These are phyloP conservation scores for Trachelus stipa DNA, from an alignment of 2,888 invertebrate genomes.

Conservation along the genomic window DNA sequence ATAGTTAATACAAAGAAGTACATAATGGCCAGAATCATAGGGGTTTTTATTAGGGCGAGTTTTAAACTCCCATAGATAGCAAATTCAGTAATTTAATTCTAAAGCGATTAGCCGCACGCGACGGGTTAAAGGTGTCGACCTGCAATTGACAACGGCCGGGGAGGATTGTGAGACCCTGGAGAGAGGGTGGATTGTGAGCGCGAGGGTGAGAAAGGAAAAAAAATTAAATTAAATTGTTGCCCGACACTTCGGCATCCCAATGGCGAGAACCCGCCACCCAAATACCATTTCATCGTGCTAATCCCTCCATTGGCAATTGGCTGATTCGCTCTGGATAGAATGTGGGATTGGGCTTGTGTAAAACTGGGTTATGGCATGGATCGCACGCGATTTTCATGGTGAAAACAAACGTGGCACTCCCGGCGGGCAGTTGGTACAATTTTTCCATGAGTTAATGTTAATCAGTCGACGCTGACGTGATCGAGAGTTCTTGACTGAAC, in stretches of 20 bases:
- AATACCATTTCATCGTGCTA: background rate
- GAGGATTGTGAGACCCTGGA: constrained; percentile 23
- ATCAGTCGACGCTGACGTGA: constrained; percentile 62
- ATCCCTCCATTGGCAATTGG: background rate
- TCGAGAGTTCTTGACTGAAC: constrained; percentile 54
- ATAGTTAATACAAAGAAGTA: background rate
- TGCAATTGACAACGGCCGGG: constrained; percentile 58
- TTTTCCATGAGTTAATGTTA: constrained; percentile 63
- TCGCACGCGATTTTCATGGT: background rate
- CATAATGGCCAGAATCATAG: background rate
- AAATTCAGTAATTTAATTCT: constrained; percentile 53
- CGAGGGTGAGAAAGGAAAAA: constrained; percentile 39
- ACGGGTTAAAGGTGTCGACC: constrained; percentile 62
- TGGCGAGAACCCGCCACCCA: background rate
- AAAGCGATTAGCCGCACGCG: constrained; percentile 64
- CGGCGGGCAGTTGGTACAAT: constrained; percentile 52
- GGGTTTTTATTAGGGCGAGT: background rate
- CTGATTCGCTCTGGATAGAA: background rate
- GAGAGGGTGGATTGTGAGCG: constrained; percentile 25
- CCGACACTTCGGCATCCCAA: constrained; percentile 10
- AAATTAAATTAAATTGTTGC: constrained; percentile 54
- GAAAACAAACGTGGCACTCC: background rate
- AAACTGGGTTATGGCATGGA: background rate
- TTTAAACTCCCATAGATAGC: background rate
- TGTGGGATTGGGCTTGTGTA: background rate